Percentiles rank a stretch among this genome's conserved stretches.
Conservation (phyloP, 2,113 vertebrate species). For the Blennius ocellaris region DNA sequence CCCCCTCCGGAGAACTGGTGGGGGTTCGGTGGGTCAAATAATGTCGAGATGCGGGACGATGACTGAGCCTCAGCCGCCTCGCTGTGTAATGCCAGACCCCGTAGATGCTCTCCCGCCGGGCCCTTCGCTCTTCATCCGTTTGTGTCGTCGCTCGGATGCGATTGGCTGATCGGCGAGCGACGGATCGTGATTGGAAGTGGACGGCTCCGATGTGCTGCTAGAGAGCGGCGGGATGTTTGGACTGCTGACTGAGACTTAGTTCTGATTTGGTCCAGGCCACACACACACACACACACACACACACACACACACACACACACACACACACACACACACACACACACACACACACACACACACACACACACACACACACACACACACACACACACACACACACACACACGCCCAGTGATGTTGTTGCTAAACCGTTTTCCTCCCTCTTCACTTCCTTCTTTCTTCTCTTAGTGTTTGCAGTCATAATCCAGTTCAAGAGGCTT, state of each 20-base stretch:
- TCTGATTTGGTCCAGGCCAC: conserved; percentile 51
- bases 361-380: conserved; percentile 6
- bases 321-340: background rate
- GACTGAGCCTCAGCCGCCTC: conserved; percentile 1
- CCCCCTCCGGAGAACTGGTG: no score
- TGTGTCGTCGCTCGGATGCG: conserved; percentile 51
- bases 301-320: conserved; percentile 11
- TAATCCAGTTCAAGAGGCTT: conserved; percentile 26
- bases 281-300: background rate
- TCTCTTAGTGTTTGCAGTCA: conserved; percentile 13
- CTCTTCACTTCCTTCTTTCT: conserved; percentile 31
- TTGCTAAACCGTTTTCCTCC: conserved; percentile 31
- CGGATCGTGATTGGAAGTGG: conserved; percentile 62
- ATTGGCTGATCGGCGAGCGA: conserved; percentile 13
- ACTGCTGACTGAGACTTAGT: conserved; percentile 56
- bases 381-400: conserved; percentile 11
- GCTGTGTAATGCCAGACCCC: conserved; percentile 14
- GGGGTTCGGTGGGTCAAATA: no score
- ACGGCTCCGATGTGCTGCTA: conserved; percentile 55
- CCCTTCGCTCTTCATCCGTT: conserved; percentile 31
- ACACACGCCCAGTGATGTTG: conserved; percentile 2
- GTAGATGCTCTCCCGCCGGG: conserved; percentile 10
- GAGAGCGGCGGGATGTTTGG: conserved; percentile 36
- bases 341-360: background rate
- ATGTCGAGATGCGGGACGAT: conserved; percentile 21